phyloP scores from a whole-genome alignment of 2,113 vertebrate genomes.

The Opisthocomus hoazin region DNA sequence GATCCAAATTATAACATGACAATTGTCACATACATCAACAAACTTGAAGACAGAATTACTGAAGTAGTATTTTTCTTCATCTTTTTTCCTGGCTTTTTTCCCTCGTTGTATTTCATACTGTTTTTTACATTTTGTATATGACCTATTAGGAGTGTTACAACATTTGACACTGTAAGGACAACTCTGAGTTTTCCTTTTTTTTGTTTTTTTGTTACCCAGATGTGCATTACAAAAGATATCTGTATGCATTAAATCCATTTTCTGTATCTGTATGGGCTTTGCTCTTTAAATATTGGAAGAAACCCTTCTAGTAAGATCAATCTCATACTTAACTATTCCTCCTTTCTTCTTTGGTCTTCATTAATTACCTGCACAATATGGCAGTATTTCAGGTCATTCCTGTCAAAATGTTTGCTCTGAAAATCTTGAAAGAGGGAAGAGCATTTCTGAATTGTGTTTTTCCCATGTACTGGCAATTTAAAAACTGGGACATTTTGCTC shows the following conservation, averaged over 20 bases:
- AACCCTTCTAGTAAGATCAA: neutral
- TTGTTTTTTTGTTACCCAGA: too few species aligned
- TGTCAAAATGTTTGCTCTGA: neutral
- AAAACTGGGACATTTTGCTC: neutral
- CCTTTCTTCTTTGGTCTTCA: neutral
- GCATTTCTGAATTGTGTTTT: neutral
- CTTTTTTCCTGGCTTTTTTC: neutral
- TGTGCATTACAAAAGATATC: neutral
- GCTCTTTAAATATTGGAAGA: neutral
- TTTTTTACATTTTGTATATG: neutral
- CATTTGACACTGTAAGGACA: neutral
- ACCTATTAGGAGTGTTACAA: neutral
- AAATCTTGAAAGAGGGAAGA: neutral
- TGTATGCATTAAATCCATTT: neutral
- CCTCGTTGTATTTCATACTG: neutral
- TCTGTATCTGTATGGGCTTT: neutral
- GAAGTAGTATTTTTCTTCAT: neutral
- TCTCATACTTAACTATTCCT: neutral
- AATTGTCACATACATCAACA: neutral
- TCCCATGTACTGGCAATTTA: neutral
- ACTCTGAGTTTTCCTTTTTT: neutral
- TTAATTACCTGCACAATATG: neutral
- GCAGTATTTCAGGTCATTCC: neutral
- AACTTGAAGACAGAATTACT: neutral
- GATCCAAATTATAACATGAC: neutral